Evolutionary conservation across 2,113 vertebrate species (phyloP), one percentile per base, ranked within the genome.

Genomic region (Oreochromis aureus): DNA sequence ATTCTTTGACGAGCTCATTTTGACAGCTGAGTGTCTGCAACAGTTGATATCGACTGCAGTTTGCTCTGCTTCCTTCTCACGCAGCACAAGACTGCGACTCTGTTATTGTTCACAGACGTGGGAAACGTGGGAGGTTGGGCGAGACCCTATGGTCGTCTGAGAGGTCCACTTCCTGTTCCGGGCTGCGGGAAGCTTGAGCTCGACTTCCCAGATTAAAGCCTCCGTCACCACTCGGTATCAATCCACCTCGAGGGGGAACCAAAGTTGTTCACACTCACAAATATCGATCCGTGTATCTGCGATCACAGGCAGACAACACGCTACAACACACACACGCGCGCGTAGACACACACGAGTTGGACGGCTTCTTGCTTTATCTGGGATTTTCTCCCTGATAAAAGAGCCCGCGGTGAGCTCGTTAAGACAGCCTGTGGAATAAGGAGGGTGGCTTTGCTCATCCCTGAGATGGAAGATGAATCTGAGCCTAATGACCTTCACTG

Each of bases 401-500:
- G 78, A 81, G 84, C 88, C 88, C 46, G 34, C 4, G 54, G 93
- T 27, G 86, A 91, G 92, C 93, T 93, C 46, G 88, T 94, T 95
- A 94, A 81, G 86, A 11, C 53, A 22, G 53, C 83, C 18, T 19
- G 83, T 82, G 87, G 80, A 91, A 89, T 69, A 82, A 88, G 84
- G 88, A 90, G 44, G 56, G 69, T 53, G 58, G 84, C 86, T 89
- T 58, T 56, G 51, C 86, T 88, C 71, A 82, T 91, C 91, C 79
- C 56, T 4, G 10, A 53, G 88, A 90, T 44, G 84, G 89, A 94
- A 92, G 93, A 95, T 89, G 93, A 94, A 92, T 93, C 88, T 85
- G 78, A 90, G 92, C 93, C 89, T 95, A 96, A 95, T 90, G 94
- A 96, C 94, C 96, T 95, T 94, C 93, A 82, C 94, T 95, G 95